These are phyloP conservation scores for Epicauta chinensis DNA, from an alignment of 1,140 invertebrate genomes.

Conservation along the genomic window DNA sequence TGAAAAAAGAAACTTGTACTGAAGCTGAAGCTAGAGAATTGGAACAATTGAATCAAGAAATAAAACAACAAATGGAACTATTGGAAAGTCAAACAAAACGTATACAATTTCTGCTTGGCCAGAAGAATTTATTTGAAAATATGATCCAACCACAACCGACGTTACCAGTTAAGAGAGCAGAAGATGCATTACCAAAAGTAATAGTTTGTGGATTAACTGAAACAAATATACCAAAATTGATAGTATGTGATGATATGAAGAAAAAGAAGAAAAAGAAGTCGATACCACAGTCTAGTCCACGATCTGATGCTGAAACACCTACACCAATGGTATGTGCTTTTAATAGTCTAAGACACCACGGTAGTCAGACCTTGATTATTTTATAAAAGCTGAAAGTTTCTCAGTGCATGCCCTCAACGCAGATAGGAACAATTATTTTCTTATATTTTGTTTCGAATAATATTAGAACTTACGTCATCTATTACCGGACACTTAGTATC, in stretches of 20 bases:
- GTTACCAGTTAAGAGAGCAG: slow-evolving; percentile 21
- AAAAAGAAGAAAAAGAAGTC: neutral
- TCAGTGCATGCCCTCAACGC: too few species aligned
- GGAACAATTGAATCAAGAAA: slow-evolving; percentile 33
- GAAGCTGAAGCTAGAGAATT: slow-evolving; percentile 36
- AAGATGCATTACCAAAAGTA: slow-evolving; percentile 38
- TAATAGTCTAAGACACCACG: too few species aligned
- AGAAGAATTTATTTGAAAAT: slow-evolving; percentile 32
- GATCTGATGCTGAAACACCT: too few species aligned
- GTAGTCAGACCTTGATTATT: too few species aligned
- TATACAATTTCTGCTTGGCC: slow-evolving; percentile 24
- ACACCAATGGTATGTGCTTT: too few species aligned
- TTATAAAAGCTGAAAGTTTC: neutral
- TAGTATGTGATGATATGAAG: slow-evolving; percentile 34
- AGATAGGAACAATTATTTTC: neutral
- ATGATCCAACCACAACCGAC: slow-evolving; percentile 17
- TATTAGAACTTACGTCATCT: too few species aligned
- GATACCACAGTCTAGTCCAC: neutral
- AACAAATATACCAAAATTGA: slow-evolving; percentile 38
- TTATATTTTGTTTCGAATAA: too few species aligned
- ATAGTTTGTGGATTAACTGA: slow-evolving; percentile 37
- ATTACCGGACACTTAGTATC: too few species aligned
- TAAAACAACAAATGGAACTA: slow-evolving; percentile 37
- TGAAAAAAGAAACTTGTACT: slow-evolving; percentile 28
- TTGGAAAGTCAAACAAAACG: slow-evolving; percentile 39